Conservation (phyloP, 2,797 vertebrate species). For the Enteromius radiatus region DNA sequence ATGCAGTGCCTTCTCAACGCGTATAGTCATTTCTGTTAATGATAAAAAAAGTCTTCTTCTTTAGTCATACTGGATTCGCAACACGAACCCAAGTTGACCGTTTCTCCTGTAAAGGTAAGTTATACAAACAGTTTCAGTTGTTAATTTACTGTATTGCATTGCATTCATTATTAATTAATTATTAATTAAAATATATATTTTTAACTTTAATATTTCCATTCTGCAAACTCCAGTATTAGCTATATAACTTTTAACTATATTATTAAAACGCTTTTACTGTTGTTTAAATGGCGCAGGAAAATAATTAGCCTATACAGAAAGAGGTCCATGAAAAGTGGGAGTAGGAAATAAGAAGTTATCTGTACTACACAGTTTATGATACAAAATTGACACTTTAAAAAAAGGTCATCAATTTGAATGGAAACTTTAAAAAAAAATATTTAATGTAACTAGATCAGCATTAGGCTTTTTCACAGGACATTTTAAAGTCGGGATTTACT, state of each 20-base stretch:
- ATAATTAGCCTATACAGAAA: neutral
- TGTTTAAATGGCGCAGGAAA: neutral
- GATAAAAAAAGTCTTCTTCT: neutral
- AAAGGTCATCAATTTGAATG: neutral
- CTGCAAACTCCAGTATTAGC: neutral
- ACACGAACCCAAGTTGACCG: slow-evolving; percentile 17
- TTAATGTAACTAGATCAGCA: neutral
- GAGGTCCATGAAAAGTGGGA: slow-evolving; percentile 12
- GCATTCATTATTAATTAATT: no score
- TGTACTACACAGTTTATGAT: neutral
- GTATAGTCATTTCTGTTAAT: neutral
- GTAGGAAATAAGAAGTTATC: neutral
- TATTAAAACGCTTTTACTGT: neutral
- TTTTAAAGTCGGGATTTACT: neutral
- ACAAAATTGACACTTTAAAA: neutral
- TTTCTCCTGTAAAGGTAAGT: slow-evolving; percentile 52
- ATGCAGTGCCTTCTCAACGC: neutral
- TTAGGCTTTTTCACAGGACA: neutral
- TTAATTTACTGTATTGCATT: neutral
- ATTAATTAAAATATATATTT: neutral
- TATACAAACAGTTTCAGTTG: neutral
- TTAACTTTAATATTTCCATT: neutral
- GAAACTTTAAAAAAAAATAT: neutral
- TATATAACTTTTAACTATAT: neutral
- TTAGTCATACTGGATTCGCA: slow-evolving; percentile 20